Base-by-base conservation (phyloP, 2,797 vertebrate species). In the Pipistrellus nathusii region DNA sequence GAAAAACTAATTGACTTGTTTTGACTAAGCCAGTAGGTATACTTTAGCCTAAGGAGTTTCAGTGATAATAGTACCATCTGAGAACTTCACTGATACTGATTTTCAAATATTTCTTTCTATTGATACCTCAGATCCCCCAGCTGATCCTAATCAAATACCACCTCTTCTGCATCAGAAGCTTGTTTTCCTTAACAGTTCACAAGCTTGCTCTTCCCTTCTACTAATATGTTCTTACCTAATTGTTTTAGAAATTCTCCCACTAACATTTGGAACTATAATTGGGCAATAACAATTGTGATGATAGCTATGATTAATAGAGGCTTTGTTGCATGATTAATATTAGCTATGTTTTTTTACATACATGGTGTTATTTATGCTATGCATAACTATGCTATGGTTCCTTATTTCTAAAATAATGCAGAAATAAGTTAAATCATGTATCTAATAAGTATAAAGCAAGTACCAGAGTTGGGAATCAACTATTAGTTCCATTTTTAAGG, bases 401-500 rank as follows among this genome's bases (percentile, higher is more conserved):
- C 30, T 93, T 9, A 72, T 59, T 23, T 88, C 18, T 78, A 85
- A 96, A 88, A 46, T 13, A 78, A 85, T 46, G 59, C 23, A 85
- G 21, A 88, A 51, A 77, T 9, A 78, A 10, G 21, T 64, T 68
- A 81, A 84, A 15, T 81, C 30, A 91, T 85, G 76, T 90, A 44
- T n/a, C 57, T 55, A 55, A 4, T 46, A 75, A 92, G 48, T 35
- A 10, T 81, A 25, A 77, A 55, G 5, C 41, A 78, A 90, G 48
- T 35, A 8, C 81, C 32, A 77, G 18, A 91, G 44, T 77, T 10
- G 38, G 9, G 9, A 77, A 13, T 91, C 64, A 82, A 76, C 44
- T 53, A 30, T 30, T 38, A n/a, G 14, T 46, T 12, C 21, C 44
- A 76, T 72, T 94, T 15, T 8, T 64, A 92, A 44, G 46, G 5